Evolutionary conservation across 2,113 vertebrate genomes (phyloP), one percentile per base, ranked within the genome.

Genomic region (Strigops habroptila): DNA sequence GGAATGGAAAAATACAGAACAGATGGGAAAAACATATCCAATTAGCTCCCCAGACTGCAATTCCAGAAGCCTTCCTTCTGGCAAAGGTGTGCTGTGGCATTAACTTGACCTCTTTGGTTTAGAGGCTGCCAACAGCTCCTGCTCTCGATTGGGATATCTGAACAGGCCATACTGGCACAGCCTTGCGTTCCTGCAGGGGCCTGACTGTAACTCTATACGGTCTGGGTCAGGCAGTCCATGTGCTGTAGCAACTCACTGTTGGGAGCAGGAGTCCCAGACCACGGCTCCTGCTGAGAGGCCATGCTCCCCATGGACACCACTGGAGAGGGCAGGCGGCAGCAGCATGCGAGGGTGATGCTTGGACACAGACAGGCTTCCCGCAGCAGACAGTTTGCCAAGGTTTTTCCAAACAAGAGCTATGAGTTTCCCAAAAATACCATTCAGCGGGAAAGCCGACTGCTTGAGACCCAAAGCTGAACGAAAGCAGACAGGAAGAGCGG

Each of bases 201-300:
- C 68, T 96, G 84, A 75, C 76, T 73, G 96, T 90, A 95, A 97
- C 87, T 53, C 59, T 82, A 85, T 44, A 8, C 64, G 49, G 63
- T 21, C 27, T 3, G 0, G 24, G 55, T 11, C 51, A 57, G 78
- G 44, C 44, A 69, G n/a, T 3, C 46, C 51, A 10, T 9, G 13
- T 30, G 22, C 41, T 63, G 64, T 68, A 82, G 46, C 44, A 75
- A 39, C 74, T n/a, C 1, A 12, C 53, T 49, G 24, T 30, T 1
- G 11, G 43, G 51, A 78, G 75, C 41, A 16, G 68, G 43, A 63
- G 37, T 2, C 37, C 30, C 10, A 35, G 57, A 27, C 48, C 16
- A 18, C 14, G n/a, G 52, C 49, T 69, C 25, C 52, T 64, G 51
- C 53, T 43, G 2, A 6, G 55, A 68, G 35, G 35, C 53, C 1